Evolutionary conservation across 2,113 vertebrate genomes (phyloP).

Genomic region (Andinoacara biseriatus): DNA sequence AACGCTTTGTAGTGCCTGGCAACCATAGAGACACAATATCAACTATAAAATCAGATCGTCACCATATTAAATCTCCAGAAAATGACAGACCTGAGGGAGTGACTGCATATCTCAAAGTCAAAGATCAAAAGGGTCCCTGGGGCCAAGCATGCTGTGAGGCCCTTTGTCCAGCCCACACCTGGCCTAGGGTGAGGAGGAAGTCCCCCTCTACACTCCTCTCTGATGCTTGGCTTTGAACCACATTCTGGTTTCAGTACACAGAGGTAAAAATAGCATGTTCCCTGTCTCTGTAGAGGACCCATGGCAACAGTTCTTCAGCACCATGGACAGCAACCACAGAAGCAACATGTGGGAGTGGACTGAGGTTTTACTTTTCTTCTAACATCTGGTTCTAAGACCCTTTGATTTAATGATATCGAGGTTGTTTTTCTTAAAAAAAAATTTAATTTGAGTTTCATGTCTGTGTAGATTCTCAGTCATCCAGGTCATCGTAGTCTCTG

Average conservation of each 20-base stretch:
- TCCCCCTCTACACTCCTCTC: constrained; percentile 58
- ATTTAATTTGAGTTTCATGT: background rate
- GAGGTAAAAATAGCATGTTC: constrained; percentile 74
- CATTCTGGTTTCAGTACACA: constrained; percentile 38
- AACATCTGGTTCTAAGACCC: background rate
- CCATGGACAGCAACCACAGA: constrained; percentile 67
- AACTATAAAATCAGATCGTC: constrained; percentile 14
- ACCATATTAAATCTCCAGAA: constrained; percentile 26
- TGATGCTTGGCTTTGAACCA: constrained; percentile 77
- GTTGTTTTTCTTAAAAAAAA: background rate
- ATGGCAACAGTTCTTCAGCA: constrained; percentile 76
- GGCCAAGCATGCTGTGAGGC: constrained; percentile 67
- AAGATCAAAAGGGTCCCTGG: constrained; percentile 67
- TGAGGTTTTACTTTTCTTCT: constrained; percentile 26
- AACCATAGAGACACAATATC: constrained; percentile 34
- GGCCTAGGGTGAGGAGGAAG: constrained; percentile 62
- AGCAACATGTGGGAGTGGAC: constrained; percentile 3
- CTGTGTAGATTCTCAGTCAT: too few relatives aligned
- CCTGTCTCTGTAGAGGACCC: constrained; percentile 53
- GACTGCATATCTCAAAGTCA: constrained; percentile 63
- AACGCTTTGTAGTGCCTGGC: constrained; percentile 89
- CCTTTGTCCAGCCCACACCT: constrained; percentile 79
- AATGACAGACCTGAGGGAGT: constrained; percentile 40
- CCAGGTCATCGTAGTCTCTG: too few relatives aligned
- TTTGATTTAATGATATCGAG: background rate